A percentile compares a stretch with the other conserved stretches of the same genome.
These are phyloP conservation scores for Miichthys miiuy DNA, from an alignment of 2,797 vertebrate genomes.

Conservation along the genomic window DNA sequence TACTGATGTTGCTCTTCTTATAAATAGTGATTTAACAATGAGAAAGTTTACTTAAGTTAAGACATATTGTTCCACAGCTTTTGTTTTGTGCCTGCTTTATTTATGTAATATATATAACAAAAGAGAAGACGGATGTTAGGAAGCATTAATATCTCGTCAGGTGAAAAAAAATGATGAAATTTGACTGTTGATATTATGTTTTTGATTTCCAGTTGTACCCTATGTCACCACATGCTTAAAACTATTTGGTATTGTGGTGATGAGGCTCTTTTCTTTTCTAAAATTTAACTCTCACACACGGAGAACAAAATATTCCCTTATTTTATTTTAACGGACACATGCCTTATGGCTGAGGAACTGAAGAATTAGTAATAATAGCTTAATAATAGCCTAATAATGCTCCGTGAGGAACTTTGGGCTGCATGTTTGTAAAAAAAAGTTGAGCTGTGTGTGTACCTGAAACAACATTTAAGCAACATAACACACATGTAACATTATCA, in stretches of 20 bases:
- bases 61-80: not conserved
- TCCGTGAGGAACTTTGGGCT: too few species aligned
- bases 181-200: not conserved
- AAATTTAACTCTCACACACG: not conserved
- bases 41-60: not conserved
- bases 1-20: not conserved
- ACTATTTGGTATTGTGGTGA: not conserved
- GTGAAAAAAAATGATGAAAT: not conserved
- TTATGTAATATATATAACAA: not conserved
- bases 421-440: too few species aligned
- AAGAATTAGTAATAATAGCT: too few species aligned
- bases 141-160: not conserved
- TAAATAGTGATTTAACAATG: not conserved
- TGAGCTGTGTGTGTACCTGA: not conserved
- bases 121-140: too few species aligned
- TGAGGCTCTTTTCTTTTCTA: not conserved
- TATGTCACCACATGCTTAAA: not conserved
- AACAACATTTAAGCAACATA: not conserved
- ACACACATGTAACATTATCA: not conserved
- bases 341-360: not conserved
- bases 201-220: not conserved
- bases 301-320: not conserved
- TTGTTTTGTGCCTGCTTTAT: not conserved
- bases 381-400: too few species aligned
- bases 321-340: conserved; percentile 2